Evolutionary conservation across 2,888 invertebrate species (phyloP).

Genomic region (Apocheima hispidaria): DNA sequence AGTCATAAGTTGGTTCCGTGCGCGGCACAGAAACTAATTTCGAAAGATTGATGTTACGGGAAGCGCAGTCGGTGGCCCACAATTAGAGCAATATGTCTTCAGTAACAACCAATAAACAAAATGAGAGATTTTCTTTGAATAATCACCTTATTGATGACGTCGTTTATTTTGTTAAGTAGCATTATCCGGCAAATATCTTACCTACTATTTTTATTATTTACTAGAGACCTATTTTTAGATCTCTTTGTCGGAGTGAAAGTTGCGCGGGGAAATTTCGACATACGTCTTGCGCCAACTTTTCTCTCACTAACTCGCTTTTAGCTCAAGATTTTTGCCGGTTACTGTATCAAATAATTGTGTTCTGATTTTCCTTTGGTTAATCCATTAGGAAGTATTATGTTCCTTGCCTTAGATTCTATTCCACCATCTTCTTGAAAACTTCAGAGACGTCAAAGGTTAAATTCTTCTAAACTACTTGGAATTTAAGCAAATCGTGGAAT

Average conservation of each 20-base stretch:
- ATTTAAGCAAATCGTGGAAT: neutral
- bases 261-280: too few species aligned
- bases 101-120: slow-evolving; percentile 49
- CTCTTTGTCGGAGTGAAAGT: too few species aligned
- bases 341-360: too few species aligned
- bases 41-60: slow-evolving; percentile 53
- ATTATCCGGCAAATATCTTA: too few species aligned
- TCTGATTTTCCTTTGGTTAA: neutral
- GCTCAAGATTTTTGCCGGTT: too few species aligned
- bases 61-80: slow-evolving; percentile 38
- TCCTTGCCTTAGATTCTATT: too few species aligned
- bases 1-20: slow-evolving; percentile 30
- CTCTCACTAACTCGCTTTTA: too few species aligned
- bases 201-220: too few species aligned
- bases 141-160: slow-evolving; percentile 39
- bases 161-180: slow-evolving; percentile 34
- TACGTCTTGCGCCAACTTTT: too few species aligned
- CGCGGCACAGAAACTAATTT: slow-evolving; percentile 54
- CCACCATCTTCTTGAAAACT: neutral
- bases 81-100: slow-evolving; percentile 59
- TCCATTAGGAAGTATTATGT: too few species aligned
- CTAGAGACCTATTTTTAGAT: too few species aligned
- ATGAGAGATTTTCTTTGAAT: slow-evolving; percentile 40
- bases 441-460: neutral
- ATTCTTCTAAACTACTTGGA: neutral